Conservation (phyloP, 2,888 invertebrate species). For the Leptinotarsa rubiginosa region DNA sequence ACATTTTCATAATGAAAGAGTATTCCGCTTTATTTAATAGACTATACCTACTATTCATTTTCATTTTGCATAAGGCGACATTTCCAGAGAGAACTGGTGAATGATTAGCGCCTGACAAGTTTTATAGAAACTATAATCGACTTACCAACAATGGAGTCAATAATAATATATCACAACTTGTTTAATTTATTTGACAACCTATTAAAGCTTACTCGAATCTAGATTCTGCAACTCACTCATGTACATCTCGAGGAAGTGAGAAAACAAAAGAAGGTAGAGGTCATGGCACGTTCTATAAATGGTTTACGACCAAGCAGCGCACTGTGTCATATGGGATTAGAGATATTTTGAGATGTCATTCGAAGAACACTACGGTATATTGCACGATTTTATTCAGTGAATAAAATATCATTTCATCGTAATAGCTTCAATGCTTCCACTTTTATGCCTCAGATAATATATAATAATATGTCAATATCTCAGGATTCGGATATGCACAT, state of each 20-base stretch:
- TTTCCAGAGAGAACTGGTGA: slow-evolving; percentile 17
- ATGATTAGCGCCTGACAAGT: slow-evolving; percentile 40
- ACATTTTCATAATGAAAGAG: not conserved
- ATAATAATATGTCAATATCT: too few relatives aligned
- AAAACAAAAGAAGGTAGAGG: slow-evolving; percentile 25
- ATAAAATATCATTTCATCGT: not conserved
- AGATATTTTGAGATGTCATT: slow-evolving; percentile 18
- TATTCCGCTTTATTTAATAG: not conserved
- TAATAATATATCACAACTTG: slow-evolving; percentile 43
- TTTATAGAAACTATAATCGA: slow-evolving; percentile 44
- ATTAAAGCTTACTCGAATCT: slow-evolving; percentile 44
- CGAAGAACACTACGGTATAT: not conserved
- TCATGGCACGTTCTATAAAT: slow-evolving; percentile 25
- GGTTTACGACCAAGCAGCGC: slow-evolving; percentile 29
- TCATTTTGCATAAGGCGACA: slow-evolving; percentile 13
- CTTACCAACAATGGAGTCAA: slow-evolving; percentile 42
- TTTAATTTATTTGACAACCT: slow-evolving; percentile 45
- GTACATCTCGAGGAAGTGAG: slow-evolving; percentile 23
- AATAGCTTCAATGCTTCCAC: not conserved
- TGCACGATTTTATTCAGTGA: not conserved
- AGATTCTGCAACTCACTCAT: slow-evolving; percentile 39
- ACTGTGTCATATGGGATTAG: slow-evolving; percentile 33
- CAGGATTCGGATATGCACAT: too few relatives aligned
- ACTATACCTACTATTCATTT: not conserved
- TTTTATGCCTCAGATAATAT: not conserved